Base-by-base conservation (phyloP, 2,113 vertebrate genomes). In the Athene noctua region DNA sequence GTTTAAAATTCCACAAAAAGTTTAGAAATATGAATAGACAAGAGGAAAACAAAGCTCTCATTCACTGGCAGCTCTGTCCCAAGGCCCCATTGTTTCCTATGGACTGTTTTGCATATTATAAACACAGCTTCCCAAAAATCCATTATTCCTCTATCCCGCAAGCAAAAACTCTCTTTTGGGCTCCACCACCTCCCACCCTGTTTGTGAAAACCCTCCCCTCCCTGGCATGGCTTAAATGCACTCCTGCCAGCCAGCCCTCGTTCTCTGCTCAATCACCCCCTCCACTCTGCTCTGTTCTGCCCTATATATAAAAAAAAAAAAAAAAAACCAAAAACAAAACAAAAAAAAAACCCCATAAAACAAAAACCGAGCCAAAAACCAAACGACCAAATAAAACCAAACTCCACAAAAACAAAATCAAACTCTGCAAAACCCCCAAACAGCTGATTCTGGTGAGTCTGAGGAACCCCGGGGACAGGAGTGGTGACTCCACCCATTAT, bases 11-110 rank as follows among this genome's bases (percentile, higher is more conserved):
- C 86, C 87, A 97, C 93, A 51, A 85, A 25, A 97, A 93, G 67
- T 96, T 95, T 63, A 83, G 68, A 95, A 95, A 94, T 88, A 91
- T 94, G 94, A 96, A 80, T 94, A 95, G 87, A 95, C 86, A 55
- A 96, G 90, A 81, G 58, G 86, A 92, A 90, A 97, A 98, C 97
- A 98, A 97, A 97, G 96, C 67, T 54, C 68, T 82, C 93, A 96
- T 97, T 98, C 96, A 96, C 68, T 61, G 49, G 83, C 92, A 96
- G 94, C 49, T 88, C 97, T 92, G 96, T 87, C 86, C 92, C 77
- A 96, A 96, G 25, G 75, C 75, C 44, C 59, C 51, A 88, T 96
- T 96, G 95, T 97, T 96, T 97, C 86, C 75, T 86, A 95, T 77
- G 67, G 75, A 71, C 91, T 92, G 34, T 91, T 96, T 83, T 84